These are phyloP conservation scores for Tortrix viridana DNA, from an alignment of 2,888 invertebrate species.

Conservation along the genomic window DNA sequence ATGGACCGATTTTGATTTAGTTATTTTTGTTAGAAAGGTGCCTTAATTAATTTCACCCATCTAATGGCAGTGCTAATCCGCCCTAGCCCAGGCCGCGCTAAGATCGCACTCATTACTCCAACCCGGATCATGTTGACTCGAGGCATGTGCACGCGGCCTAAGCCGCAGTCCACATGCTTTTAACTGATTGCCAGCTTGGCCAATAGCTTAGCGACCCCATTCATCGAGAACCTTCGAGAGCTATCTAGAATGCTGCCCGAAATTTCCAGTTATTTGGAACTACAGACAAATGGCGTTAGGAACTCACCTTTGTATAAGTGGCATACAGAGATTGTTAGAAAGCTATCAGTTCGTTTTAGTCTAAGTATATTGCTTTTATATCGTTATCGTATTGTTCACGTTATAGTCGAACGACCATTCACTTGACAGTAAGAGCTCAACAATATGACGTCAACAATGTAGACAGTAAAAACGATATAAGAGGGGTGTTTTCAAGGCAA, in stretches of 20 bases:
- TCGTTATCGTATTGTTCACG: no score
- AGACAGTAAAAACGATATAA: no score
- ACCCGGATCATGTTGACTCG: slow-evolving; percentile 17
- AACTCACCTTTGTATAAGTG: no score
- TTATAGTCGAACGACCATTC: no score
- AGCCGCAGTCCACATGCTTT: slow-evolving; percentile 49
- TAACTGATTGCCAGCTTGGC: slow-evolving; percentile 56
- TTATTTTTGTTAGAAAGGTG: no score
- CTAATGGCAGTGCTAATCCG: background rate
- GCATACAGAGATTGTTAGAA: no score
- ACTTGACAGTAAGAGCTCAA: no score
- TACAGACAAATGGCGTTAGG: background rate
- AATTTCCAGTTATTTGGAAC: slow-evolving; percentile 1
- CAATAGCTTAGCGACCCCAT: slow-evolving; percentile 44
- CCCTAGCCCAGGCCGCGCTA: background rate
- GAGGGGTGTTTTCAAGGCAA: no score
- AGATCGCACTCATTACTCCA: slow-evolving; percentile 17
- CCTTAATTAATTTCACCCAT: background rate
- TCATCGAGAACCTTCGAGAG: slow-evolving; percentile 13
- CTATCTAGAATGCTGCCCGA: slow-evolving; percentile 9
- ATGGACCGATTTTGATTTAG: no score
- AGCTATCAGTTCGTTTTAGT: no score
- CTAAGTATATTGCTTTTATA: no score
- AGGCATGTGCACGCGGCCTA: slow-evolving; percentile 35
- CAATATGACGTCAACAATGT: no score